phyloP scores from a whole-genome alignment of 35 echinoderm and acorn worm species.

The Heliocidaris tuberculata region DNA sequence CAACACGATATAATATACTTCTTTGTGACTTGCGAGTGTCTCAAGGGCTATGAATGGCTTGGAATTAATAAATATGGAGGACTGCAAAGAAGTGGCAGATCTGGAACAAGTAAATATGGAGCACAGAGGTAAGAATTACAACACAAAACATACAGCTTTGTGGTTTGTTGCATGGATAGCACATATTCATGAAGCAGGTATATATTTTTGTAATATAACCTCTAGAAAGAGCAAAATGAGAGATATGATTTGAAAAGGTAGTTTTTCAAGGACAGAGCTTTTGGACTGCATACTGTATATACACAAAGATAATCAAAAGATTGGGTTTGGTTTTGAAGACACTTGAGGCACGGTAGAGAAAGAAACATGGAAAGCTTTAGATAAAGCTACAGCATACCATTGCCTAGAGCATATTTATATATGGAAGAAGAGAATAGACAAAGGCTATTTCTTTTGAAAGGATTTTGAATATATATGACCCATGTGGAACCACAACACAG shows the following conservation, averaged over 20 bases:
- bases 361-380: background rate
- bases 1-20: no score
- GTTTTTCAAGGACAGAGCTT: background rate
- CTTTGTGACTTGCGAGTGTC: no score
- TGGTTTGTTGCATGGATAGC: background rate
- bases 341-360: background rate
- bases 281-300: background rate
- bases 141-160: background rate
- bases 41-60: no score
- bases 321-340: background rate
- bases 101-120: no score
- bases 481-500: background rate
- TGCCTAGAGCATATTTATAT: background rate
- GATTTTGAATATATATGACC: background rate
- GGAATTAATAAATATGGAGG: no score
- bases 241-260: background rate
- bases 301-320: background rate
- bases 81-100: no score
- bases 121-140: no score
- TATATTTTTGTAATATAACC: background rate
- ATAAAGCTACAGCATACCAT: background rate
- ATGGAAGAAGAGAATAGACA: background rate
- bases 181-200: background rate
- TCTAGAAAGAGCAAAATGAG: background rate
- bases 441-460: background rate